Conservation (phyloP, 2,113 vertebrate species). For the Zootoca vivipara region DNA sequence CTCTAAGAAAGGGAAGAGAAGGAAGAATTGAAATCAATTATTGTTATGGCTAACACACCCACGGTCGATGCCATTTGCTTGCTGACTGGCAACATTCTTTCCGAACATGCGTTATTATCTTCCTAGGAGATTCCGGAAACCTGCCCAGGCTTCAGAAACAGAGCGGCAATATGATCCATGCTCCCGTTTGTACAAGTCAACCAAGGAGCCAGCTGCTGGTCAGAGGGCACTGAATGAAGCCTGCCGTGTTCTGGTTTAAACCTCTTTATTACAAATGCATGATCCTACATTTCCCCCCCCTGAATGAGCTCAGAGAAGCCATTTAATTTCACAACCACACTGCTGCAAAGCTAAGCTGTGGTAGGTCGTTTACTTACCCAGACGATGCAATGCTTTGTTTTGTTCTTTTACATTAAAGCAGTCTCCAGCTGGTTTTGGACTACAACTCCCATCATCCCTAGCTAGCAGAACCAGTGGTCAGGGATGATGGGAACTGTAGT, state of each 20-base stretch:
- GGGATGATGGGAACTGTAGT: too few species aligned
- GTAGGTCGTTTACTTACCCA: not conserved
- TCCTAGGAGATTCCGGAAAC: fast-evolving
- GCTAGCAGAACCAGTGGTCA: too few species aligned
- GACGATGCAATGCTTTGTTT: not conserved
- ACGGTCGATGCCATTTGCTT: conserved; percentile 15
- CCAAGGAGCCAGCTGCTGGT: not conserved
- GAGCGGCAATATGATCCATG: not conserved
- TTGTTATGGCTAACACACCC: conserved; percentile 12
- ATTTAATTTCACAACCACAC: not conserved
- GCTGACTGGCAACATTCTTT: not conserved
- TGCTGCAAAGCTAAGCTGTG: not conserved
- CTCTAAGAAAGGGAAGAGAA: conserved; percentile 65
- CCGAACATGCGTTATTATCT: not conserved
- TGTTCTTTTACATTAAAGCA: not conserved
- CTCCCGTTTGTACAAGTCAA: not conserved
- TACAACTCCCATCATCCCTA: too few species aligned
- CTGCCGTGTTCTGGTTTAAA: not conserved
- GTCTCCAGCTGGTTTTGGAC: too few species aligned
- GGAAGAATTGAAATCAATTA: conserved; percentile 60
- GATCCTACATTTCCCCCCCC: not conserved
- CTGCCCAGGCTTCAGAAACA: not conserved
- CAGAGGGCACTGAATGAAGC: not conserved
- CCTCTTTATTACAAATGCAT: not conserved
- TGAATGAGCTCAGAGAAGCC: not conserved